phyloP scores from a whole-genome alignment of 2,797 vertebrate species.

The Schizopygopsis pylzovi region DNA sequence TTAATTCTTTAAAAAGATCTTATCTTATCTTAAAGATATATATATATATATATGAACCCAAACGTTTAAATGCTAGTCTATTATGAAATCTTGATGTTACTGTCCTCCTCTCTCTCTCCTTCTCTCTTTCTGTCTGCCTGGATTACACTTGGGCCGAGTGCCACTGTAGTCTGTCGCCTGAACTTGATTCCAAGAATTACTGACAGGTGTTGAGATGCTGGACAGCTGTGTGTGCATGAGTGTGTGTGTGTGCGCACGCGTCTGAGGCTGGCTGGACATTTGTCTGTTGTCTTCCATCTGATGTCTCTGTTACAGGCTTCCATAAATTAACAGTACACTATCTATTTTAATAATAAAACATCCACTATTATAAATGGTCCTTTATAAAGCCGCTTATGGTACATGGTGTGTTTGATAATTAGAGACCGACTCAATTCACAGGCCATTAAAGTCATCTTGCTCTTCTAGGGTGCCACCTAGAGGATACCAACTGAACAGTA shows the following conservation, averaged over 20 bases:
- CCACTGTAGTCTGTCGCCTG: conserved; percentile 67
- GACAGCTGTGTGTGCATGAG: conserved; percentile 74
- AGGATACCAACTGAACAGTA: not conserved
- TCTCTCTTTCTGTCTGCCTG: not conserved
- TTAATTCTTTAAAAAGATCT: not conserved
- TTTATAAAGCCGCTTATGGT: conserved; percentile 22
- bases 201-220: conserved; percentile 77
- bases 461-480: not conserved
- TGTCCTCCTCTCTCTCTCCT: conserved; percentile 1
- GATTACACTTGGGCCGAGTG: conserved; percentile 65
- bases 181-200: conserved; percentile 77
- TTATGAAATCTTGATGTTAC: not conserved
- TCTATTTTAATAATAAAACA: not conserved
- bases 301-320: not conserved
- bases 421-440: not conserved
- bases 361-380: not conserved
- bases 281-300: conserved; percentile 10
- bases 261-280: conserved; percentile 41
- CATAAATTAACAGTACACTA: not conserved
- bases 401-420: conserved; percentile 21
- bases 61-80: not conserved
- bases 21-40: no score
- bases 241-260: conserved; percentile 57
- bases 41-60: not conserved
- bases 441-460: not conserved